phyloP scores from a whole-genome alignment of 2,888 invertebrate species.

The Habroteleia sp. region DNA sequence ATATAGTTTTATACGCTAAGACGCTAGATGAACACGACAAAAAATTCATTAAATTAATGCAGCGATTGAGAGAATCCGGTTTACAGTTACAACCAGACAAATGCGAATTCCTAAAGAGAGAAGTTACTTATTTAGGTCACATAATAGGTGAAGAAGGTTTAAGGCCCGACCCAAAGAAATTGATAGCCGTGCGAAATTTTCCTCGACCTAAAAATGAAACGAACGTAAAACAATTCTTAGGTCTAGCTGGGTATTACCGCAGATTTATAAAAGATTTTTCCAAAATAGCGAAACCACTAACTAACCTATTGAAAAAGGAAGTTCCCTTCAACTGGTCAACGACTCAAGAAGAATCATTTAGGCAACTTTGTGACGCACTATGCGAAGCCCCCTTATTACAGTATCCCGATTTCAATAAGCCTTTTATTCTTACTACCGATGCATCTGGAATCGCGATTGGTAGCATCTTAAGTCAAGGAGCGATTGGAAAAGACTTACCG shows the following conservation, averaged over 20 bases:
- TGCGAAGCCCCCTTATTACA: slow-evolving; percentile 1
- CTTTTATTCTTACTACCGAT: slow-evolving; percentile 3
- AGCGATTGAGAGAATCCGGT: neutral
- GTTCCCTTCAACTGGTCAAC: slow-evolving; percentile 3
- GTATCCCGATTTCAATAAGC: neutral
- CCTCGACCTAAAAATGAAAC: slow-evolving; percentile 59
- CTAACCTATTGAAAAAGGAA: slow-evolving; percentile 39
- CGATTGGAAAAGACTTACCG: neutral
- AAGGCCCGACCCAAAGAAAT: slow-evolving; percentile 67
- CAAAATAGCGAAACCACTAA: slow-evolving; percentile 58
- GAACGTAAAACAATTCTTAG: slow-evolving; percentile 62
- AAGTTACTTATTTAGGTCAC: slow-evolving; percentile 68
- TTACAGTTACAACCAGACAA: neutral
- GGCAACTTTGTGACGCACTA: neutral
- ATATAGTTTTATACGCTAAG: slow-evolving; percentile 21
- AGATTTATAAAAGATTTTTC: slow-evolving; percentile 66
- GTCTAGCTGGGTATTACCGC: slow-evolving; percentile 71
- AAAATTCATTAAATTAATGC: slow-evolving; percentile 7
- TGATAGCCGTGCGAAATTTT: slow-evolving; percentile 39
- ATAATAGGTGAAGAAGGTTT: slow-evolving; percentile 66
- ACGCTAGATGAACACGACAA: slow-evolving; percentile 6
- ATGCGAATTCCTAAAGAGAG: neutral
- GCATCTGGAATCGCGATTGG: neutral
- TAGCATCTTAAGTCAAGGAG: neutral
- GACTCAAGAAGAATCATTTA: neutral